phyloP scores from a whole-genome alignment of 2,888 invertebrate species.

The Drosophila formosana region DNA sequence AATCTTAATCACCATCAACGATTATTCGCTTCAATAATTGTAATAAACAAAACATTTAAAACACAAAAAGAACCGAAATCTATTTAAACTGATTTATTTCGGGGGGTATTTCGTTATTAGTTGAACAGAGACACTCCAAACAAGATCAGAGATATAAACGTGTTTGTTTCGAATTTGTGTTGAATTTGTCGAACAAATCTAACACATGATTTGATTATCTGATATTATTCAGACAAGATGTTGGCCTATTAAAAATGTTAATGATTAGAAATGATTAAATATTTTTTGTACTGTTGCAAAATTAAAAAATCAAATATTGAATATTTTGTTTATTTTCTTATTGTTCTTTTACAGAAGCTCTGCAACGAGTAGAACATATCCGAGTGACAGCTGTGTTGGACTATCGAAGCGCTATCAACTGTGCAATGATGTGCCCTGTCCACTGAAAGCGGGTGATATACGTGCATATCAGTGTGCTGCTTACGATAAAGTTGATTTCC shows the following conservation, averaged over 20 bases:
- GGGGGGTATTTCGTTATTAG: background rate
- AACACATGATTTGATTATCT: background rate
- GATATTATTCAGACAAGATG: background rate
- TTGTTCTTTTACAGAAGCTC: constrained; percentile 62
- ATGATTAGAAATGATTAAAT: background rate
- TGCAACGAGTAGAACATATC: constrained; percentile 78
- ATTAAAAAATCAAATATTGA: background rate
- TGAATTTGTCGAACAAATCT: background rate
- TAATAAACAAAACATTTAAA: constrained; percentile 19
- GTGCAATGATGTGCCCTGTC: constrained; percentile 91
- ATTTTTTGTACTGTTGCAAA: background rate
- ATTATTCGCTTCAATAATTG: constrained; percentile 23
- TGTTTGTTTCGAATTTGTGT: background rate
- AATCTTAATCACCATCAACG: constrained; percentile 11
- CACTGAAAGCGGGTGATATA: constrained; percentile 87
- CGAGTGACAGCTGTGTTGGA: constrained; percentile 89
- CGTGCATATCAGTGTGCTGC: constrained; percentile 91
- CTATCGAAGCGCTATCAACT: constrained; percentile 92
- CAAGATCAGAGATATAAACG: background rate
- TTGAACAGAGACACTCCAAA: background rate
- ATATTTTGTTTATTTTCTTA: background rate
- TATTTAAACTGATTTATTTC: background rate
- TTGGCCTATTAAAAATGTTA: background rate
- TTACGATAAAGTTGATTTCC: constrained; percentile 91
- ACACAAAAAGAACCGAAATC: background rate